phyloP scores from a whole-genome alignment of 2,797 vertebrate genomes.

The Sebastes itinus region DNA sequence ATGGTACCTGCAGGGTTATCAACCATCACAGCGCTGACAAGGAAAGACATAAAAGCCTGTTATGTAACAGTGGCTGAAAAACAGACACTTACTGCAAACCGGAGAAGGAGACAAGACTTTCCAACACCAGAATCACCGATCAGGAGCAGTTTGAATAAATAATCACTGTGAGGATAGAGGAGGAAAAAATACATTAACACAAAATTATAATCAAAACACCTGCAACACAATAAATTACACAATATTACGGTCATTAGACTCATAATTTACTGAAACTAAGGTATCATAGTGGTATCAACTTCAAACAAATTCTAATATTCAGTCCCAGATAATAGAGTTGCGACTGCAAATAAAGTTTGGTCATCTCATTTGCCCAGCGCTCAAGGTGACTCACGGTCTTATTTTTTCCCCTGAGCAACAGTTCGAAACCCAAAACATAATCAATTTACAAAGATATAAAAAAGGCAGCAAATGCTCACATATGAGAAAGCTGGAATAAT shows the following conservation, averaged over 20 bases:
- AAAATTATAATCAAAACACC: background rate
- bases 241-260: background rate
- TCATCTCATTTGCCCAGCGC: background rate
- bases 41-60: background rate
- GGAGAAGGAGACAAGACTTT: constrained; percentile 98
- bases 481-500: background rate
- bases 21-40: background rate
- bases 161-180: constrained; percentile 85
- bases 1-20: background rate
- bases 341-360: background rate
- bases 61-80: background rate
- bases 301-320: background rate
- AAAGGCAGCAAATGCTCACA: background rate
- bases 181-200: too few species aligned
- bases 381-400: background rate
- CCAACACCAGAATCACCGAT: constrained; percentile 98
- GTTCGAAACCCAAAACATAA: background rate
- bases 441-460: background rate
- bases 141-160: constrained; percentile 99
- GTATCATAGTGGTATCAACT: background rate
- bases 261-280: background rate
- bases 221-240: background rate
- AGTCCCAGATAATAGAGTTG: too few species aligned
- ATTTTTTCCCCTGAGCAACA: background rate
- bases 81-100: constrained; percentile 93